Evolutionary conservation across 2,888 invertebrate species (phyloP).

Genomic region (Sesia bembeciformis): DNA sequence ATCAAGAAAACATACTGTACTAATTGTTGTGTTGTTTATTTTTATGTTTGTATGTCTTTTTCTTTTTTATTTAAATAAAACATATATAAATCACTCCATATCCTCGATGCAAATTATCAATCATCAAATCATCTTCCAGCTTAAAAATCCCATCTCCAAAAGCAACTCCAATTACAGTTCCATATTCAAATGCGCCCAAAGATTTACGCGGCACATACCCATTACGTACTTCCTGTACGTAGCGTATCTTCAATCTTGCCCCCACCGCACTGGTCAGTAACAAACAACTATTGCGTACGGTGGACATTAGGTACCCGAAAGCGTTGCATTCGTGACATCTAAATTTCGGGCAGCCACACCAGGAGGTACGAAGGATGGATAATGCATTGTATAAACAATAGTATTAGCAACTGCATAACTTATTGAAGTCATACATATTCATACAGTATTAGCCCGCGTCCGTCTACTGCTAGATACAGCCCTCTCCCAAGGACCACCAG

Average conservation of each 20-base stretch:
- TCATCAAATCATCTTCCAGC: no score
- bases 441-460: no score
- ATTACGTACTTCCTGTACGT: constrained; percentile 13
- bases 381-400: not conserved
- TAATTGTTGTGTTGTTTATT: no score
- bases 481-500: no score
- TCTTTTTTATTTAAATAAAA: no score
- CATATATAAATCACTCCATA: no score
- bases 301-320: constrained; percentile 52
- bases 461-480: no score
- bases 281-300: constrained; percentile 61
- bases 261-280: constrained; percentile 47
- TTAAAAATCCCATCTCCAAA: not conserved
- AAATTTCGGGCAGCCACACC: constrained; percentile 68
- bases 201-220: constrained; percentile 11
- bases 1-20: no score
- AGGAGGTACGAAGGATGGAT: constrained; percentile 2
- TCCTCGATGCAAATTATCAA: no score
- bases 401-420: no score
- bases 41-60: no score
- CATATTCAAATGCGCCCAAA: not conserved
- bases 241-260: constrained; percentile 8
- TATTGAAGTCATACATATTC: no score
- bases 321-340: constrained; percentile 67
- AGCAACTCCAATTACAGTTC: constrained; percentile 3